A percentile compares a stretch with the other conserved stretches of the same genome.
Evolutionary conservation across 2,113 vertebrate species (phyloP).

Genomic region (Corydoras maculifer): DNA sequence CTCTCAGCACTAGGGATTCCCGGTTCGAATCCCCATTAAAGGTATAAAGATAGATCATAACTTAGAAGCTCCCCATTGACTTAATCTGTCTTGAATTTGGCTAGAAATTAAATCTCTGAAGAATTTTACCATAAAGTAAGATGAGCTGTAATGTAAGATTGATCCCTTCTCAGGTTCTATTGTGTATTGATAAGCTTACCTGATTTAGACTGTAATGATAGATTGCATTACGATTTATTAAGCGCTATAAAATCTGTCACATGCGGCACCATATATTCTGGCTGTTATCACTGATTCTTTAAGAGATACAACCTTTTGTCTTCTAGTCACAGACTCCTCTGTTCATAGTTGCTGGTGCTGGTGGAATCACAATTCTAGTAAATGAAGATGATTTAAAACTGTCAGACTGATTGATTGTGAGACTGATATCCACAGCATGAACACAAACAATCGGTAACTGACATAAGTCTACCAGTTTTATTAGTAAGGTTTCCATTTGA

Average conservation of each 20-base stretch:
- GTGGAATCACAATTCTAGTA: slow-evolving; percentile 13
- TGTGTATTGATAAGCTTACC: too few relatives aligned
- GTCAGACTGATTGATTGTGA: slow-evolving; percentile 21
- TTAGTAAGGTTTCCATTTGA: too few relatives aligned
- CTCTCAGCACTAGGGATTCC: too few relatives aligned
- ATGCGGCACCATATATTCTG: slow-evolving; percentile 1
- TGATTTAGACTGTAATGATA: neutral
- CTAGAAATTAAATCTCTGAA: too few relatives aligned
- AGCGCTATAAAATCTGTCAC: neutral
- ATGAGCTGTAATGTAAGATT: neutral
- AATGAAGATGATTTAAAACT: slow-evolving; percentile 19
- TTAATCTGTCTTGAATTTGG: too few relatives aligned
- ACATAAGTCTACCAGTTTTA: too few relatives aligned
- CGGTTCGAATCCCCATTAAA: too few relatives aligned
- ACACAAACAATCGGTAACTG: slow-evolving; percentile 4
- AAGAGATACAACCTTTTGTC: slow-evolving; percentile 6
- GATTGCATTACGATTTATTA: neutral
- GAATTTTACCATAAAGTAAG: too few relatives aligned
- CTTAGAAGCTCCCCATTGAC: too few relatives aligned
- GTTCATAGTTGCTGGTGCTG: slow-evolving; percentile 12
- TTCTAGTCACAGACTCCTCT: slow-evolving; percentile 14
- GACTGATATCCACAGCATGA: slow-evolving; percentile 23
- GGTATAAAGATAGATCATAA: too few relatives aligned
- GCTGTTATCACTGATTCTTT: slow-evolving; percentile 1
- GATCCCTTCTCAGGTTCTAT: neutral